Percentiles rank a stretch among this genome's conserved stretches.
Evolutionary conservation across 2,888 invertebrate species (phyloP).

Genomic region (Therioaphis trifolii): DNA sequence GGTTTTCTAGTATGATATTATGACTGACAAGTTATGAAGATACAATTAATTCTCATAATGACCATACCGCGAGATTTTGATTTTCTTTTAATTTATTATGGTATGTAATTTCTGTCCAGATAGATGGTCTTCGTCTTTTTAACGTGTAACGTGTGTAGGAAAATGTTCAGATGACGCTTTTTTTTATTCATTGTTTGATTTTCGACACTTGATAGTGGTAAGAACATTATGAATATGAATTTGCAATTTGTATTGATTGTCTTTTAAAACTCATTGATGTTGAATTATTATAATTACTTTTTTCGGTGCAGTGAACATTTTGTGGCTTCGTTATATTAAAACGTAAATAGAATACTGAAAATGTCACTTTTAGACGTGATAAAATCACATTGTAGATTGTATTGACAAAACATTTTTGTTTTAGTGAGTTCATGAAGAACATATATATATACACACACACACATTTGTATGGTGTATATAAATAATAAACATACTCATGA

Average conservation of each 20-base stretch:
- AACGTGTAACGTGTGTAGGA: not conserved
- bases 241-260: not conserved
- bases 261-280: not conserved
- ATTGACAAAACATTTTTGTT: not conserved
- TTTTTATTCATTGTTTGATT: not conserved
- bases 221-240: not conserved
- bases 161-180: not conserved
- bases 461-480: not conserved
- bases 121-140: too few species aligned
- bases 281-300: not conserved
- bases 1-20: too few species aligned
- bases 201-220: not conserved
- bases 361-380: not conserved
- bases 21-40: too few species aligned
- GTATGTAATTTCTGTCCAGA: too few species aligned
- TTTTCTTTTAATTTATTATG: too few species aligned
- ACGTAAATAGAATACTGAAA: conserved; percentile 4
- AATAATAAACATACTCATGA: too few species aligned
- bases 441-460: not conserved
- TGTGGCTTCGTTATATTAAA: conserved; percentile 51
- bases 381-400: not conserved
- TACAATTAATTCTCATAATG: too few species aligned
- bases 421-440: not conserved
- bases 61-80: too few species aligned
- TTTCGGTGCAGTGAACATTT: not conserved